phyloP scores from a whole-genome alignment of 2,113 vertebrate species.

The Bombycilla garrulus region DNA sequence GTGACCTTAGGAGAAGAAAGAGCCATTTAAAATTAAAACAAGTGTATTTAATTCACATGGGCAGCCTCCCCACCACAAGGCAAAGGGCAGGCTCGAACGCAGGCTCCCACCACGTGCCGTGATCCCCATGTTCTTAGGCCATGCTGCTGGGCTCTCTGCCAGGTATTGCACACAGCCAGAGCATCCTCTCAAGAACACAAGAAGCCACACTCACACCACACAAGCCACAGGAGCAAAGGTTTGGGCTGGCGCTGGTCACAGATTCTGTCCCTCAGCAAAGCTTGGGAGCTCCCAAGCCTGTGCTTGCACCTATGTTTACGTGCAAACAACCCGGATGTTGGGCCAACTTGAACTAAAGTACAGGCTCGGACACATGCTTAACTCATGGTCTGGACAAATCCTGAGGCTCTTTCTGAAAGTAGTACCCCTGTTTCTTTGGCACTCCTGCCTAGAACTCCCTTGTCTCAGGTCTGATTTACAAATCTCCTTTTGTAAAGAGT shows the following conservation, averaged over 20 bases:
- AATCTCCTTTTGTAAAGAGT: not conserved
- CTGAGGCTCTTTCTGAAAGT: slow-evolving; percentile 15
- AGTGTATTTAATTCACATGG: not conserved
- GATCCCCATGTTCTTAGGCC: not conserved
- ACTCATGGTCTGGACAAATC: slow-evolving; percentile 26
- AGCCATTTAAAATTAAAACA: not conserved
- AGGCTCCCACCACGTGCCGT: fast-evolving
- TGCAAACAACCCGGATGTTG: not conserved
- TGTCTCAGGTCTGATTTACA: not conserved
- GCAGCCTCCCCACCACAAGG: not conserved
- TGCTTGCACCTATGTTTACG: not conserved
- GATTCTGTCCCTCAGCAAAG: not conserved
- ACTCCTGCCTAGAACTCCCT: not conserved
- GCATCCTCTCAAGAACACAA: not conserved
- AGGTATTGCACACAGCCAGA: not conserved
- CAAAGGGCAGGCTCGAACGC: not conserved
- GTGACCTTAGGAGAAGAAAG: not conserved
- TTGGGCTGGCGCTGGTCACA: not conserved
- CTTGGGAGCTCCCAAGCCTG: not conserved
- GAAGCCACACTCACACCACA: fast-evolving
- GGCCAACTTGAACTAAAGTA: not conserved
- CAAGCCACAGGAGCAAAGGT: not conserved
- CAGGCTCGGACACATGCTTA: not conserved
- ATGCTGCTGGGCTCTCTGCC: not conserved
- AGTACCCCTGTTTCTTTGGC: not conserved